Evolutionary conservation across 1,140 invertebrate genomes (phyloP).

Genomic region (Ceratitis capitata): DNA sequence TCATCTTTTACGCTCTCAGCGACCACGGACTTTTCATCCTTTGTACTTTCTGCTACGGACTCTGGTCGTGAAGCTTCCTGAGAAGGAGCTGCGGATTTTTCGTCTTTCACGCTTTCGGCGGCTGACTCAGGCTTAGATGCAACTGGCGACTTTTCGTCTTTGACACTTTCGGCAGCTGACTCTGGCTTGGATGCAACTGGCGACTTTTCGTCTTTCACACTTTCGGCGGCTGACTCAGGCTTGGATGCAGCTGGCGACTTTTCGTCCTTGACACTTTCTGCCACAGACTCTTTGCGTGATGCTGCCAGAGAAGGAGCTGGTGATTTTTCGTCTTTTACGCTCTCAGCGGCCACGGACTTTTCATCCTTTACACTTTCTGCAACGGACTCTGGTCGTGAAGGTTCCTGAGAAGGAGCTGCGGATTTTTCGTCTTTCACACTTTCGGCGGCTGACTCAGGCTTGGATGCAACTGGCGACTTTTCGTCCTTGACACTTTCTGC

Average conservation of each 20-base stretch:
- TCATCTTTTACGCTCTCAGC: too few species aligned
- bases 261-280: slow-evolving; percentile 30
- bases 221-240: slow-evolving; percentile 24
- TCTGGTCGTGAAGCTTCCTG: slow-evolving; percentile 36
- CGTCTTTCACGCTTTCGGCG: slow-evolving; percentile 35
- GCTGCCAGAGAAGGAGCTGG: slow-evolving; percentile 36
- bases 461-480: slow-evolving; percentile 45
- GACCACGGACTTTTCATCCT: slow-evolving; percentile 41
- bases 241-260: slow-evolving; percentile 21
- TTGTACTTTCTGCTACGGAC: slow-evolving; percentile 36
- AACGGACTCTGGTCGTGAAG: slow-evolving; percentile 43
- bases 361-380: slow-evolving; percentile 40
- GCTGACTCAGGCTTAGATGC: slow-evolving; percentile 35
- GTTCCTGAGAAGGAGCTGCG: slow-evolving; percentile 30
- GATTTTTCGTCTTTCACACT: slow-evolving; percentile 45
- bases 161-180: slow-evolving; percentile 27
- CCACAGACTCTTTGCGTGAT: slow-evolving; percentile 37
- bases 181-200: background rate
- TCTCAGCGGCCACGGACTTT: slow-evolving; percentile 4
- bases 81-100: slow-evolving; percentile 12
- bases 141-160: slow-evolving; percentile 40
- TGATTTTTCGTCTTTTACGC: slow-evolving; percentile 23
- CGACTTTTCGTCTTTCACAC: slow-evolving; percentile 41
- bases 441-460: slow-evolving; percentile 48
- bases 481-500: too few species aligned